Evolutionary conservation across 2,888 invertebrate genomes (phyloP), one percentile per base, ranked within the genome.

Genomic region (Syritta pipiens): DNA sequence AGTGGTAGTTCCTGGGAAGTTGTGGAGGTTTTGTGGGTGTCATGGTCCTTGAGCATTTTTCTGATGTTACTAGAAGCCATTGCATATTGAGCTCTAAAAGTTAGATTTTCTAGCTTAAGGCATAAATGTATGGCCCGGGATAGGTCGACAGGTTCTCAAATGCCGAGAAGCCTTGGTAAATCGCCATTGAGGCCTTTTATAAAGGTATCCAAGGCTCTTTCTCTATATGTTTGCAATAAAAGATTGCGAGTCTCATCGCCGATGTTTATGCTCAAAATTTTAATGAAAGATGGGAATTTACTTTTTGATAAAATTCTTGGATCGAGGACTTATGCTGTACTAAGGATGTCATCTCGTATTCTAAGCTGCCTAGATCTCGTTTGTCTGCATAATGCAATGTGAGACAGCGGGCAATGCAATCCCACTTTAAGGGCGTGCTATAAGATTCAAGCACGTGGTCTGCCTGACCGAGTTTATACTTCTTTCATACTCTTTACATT

Each of bases 261-360:
- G 6, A 59, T 10, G 9, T 76, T 37, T 40, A 60, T 51, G 14
- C 46, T 67, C n/a, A 22, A 32, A 10, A 68, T 37, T 37, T 69
- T 4, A 67, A 14, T 3, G 59, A 71, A 0, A 77, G 40, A 9
- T 77, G 81, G 0, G 81, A 35, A 40, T 82, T 83, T 0, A 83
- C 82, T 14, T 14, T n/a, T 26, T 83, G 72, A 24, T 83, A 83
- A 17, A 82, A 83, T 19, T 82, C 68, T 7, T 62, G 51, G 1
- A 83, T 51, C 2, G 82, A 55, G 4, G 17, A 1, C 4, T 40
- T 71, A 51, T 77, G 69, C 32, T 81, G 82, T 4, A 57, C 35
- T 4, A 81, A 20, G 0, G 71, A 30, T 1, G 67, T 63, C 63
- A 81, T 62, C 37, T 83, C 42, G 35, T 81, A 82, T 42, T 82